A percentile compares a stretch with the other conserved stretches of the same genome.
These are phyloP conservation scores for Macrostomum lignano DNA, from an alignment of 1,140 invertebrate genomes.

Conservation along the genomic window DNA sequence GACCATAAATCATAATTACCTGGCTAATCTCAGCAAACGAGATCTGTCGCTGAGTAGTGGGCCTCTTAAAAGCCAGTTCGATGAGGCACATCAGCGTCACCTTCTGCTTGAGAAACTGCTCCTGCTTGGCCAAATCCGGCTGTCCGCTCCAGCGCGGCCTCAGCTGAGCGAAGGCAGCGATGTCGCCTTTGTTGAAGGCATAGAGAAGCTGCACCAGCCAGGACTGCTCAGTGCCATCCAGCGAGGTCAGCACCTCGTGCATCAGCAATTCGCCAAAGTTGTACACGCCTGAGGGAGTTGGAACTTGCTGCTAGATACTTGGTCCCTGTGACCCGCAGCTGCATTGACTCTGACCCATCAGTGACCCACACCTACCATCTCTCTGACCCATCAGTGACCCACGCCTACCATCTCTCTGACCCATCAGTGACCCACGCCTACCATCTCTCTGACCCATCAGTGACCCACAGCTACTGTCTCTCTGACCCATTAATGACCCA, in stretches of 20 bases:
- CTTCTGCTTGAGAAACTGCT: constrained; percentile 56
- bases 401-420: too few relatives aligned
- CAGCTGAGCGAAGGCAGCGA: constrained; percentile 50
- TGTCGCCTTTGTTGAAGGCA: constrained; percentile 70
- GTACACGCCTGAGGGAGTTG: too few relatives aligned
- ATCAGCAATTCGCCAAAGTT: constrained; percentile 83
- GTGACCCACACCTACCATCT: too few relatives aligned
- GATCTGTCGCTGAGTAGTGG: constrained; percentile 34
- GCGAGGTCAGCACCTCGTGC: constrained; percentile 60
- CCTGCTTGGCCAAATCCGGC: constrained; percentile 54
- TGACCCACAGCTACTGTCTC: too few relatives aligned
- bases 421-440: too few relatives aligned
- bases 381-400: too few relatives aligned
- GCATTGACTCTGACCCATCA: too few relatives aligned
- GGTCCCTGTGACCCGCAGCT: too few relatives aligned
- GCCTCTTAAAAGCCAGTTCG: constrained; percentile 47
- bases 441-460: too few relatives aligned
- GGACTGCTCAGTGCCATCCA: constrained; percentile 43
- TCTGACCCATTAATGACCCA: too few relatives aligned
- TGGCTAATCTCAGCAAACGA: constrained; percentile 65
- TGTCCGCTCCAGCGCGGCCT: constrained; percentile 49
- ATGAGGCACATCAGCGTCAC: constrained; percentile 76
- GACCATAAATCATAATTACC: too few relatives aligned
- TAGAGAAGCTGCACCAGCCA: constrained; percentile 66
- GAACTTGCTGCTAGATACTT: too few relatives aligned